phyloP scores from a whole-genome alignment of 2,797 vertebrate species.

The Tauraco hartlaubi region DNA sequence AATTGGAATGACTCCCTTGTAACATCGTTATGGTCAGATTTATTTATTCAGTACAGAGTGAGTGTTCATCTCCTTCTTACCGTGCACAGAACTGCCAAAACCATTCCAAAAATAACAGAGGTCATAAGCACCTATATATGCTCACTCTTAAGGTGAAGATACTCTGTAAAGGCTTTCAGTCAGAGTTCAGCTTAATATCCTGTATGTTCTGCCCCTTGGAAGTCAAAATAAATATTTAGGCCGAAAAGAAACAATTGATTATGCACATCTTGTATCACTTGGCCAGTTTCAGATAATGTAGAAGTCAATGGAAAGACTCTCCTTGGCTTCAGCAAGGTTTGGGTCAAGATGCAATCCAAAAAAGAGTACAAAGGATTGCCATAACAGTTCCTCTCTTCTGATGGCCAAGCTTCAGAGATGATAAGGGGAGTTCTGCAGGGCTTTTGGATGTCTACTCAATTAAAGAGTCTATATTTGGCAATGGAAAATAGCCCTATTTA shows the following conservation, averaged over 20 bases:
- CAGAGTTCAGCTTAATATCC: background rate
- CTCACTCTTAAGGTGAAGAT: background rate
- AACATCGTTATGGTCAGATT: background rate
- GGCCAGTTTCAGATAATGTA: background rate
- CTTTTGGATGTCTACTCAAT: background rate
- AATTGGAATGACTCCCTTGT: background rate
- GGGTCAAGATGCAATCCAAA: background rate
- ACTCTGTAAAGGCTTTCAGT: background rate
- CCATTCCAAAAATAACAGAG: background rate
- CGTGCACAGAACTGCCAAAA: background rate
- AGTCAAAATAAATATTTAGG: background rate
- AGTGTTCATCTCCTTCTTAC: background rate
- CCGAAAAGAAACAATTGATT: background rate
- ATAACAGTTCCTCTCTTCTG: background rate
- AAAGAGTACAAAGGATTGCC: background rate
- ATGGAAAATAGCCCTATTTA: constrained; percentile 35
- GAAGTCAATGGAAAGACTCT: background rate
- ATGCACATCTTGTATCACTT: background rate
- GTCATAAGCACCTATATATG: background rate
- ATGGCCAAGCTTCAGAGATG: background rate
- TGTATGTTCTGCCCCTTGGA: background rate
- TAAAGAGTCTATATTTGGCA: constrained; percentile 1
- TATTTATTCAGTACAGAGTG: background rate
- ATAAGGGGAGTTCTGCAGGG: background rate
- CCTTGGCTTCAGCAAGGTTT: background rate